These are phyloP conservation scores for Megamerina dolium DNA, from an alignment of 2,888 invertebrate genomes.

Conservation along the genomic window DNA sequence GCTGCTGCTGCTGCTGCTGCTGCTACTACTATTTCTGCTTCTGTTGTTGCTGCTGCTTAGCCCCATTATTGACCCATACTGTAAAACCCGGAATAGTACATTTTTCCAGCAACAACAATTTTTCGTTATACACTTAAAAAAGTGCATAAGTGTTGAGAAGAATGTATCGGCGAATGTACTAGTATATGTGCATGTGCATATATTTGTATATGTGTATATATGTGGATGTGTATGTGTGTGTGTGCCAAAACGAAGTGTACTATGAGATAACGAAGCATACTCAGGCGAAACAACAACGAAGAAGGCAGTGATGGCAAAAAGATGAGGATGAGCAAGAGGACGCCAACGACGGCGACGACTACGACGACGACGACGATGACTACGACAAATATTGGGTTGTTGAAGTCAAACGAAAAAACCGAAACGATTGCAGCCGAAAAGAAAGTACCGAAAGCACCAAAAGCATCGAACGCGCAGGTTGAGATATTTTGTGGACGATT, in stretches of 20 bases:
- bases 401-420: conserved; percentile 26
- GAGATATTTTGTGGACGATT: conserved; percentile 35
- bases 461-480: no score
- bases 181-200: conserved; percentile 4
- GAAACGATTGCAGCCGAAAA: conserved; percentile 19
- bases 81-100: conserved; percentile 22
- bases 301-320: not conserved
- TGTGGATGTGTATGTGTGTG: conserved; percentile 18
- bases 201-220: conserved; percentile 8
- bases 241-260: conserved; percentile 29
- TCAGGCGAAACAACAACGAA: conserved; percentile 26
- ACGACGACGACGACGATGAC: conserved; percentile 11
- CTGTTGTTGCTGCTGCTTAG: not conserved
- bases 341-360: conserved; percentile 15
- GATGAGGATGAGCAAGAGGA: conserved; percentile 17
- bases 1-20: not conserved
- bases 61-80: conserved; percentile 10
- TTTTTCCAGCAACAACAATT: conserved; percentile 43
- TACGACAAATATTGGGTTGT: conserved; percentile 11
- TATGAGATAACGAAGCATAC: conserved; percentile 40
- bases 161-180: conserved; percentile 15
- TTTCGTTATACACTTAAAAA: conserved; percentile 26
- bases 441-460: conserved; percentile 13
- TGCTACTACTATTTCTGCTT: not conserved
- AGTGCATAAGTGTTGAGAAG: conserved; percentile 18